Evolutionary conservation across 2,797 vertebrate species (phyloP).

Genomic region (Amphiprion clarkii): DNA sequence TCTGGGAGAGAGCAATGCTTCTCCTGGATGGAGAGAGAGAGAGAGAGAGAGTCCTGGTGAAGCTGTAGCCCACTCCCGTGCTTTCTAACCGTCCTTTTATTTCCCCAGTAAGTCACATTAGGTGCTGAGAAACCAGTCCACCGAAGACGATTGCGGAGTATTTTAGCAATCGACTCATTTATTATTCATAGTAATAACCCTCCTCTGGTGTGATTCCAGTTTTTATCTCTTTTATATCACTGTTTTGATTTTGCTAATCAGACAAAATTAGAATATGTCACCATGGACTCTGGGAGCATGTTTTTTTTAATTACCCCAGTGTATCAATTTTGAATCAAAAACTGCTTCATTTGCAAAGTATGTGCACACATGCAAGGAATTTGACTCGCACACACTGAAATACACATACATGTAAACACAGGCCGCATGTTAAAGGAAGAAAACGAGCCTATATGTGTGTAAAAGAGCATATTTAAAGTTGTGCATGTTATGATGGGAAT

Average conservation of each 20-base stretch:
- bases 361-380: too few relatives aligned
- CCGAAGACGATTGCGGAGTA: neutral
- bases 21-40: slow-evolving; percentile 59
- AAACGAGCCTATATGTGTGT: too few relatives aligned
- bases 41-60: slow-evolving; percentile 30
- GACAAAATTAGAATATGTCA: neutral
- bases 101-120: neutral
- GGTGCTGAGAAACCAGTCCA: neutral
- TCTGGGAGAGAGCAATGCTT: slow-evolving; percentile 67
- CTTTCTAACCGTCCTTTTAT: slow-evolving; percentile 14
- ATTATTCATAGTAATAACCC: neutral
- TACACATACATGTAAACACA: too few relatives aligned
- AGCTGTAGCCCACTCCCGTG: neutral
- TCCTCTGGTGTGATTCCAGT: neutral
- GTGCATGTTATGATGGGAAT: too few relatives aligned
- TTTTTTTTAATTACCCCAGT: neutral
- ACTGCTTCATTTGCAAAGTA: too few relatives aligned
- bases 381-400: too few relatives aligned
- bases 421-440: too few relatives aligned
- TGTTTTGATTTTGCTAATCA: neutral
- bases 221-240: neutral
- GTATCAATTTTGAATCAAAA: too few relatives aligned
- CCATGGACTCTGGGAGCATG: neutral
- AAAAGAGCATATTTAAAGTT: too few relatives aligned
- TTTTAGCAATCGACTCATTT: neutral